phyloP scores from a whole-genome alignment of 2,888 invertebrate species.

The Lithophane ornitopus region DNA sequence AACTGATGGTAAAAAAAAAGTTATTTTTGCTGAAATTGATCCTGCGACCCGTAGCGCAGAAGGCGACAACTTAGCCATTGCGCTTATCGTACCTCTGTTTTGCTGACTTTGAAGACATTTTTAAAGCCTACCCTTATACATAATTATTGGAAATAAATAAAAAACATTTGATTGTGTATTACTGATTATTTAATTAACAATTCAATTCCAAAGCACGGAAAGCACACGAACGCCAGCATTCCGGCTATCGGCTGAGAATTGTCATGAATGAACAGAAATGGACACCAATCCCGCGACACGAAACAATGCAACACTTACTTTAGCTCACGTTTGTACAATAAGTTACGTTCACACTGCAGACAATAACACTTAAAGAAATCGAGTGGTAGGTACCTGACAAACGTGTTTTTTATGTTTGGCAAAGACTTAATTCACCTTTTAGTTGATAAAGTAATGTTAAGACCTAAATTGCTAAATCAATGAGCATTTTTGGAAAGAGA shows the following conservation, averaged over 20 bases:
- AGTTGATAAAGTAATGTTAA: slow-evolving; percentile 1
- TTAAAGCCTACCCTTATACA: neutral
- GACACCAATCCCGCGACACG: slow-evolving; percentile 64
- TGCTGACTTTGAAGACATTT: neutral
- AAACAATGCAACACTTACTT: slow-evolving; percentile 63
- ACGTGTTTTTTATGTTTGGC: slow-evolving; percentile 4
- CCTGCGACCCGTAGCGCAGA: neutral
- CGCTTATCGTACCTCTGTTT: neutral
- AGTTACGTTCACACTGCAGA: slow-evolving; percentile 48
- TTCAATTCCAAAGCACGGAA: slow-evolving; percentile 39
- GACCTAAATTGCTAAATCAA: neutral
- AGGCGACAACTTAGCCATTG: neutral
- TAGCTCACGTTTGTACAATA: slow-evolving; percentile 64
- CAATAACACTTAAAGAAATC: slow-evolving; percentile 12
- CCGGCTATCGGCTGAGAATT: slow-evolving; percentile 50
- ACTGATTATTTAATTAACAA: slow-evolving; percentile 31
- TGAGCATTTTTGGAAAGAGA: neutral
- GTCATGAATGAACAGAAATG: slow-evolving; percentile 72
- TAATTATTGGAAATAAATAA: neutral
- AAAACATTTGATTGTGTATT: neutral
- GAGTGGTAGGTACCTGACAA: slow-evolving; percentile 16
- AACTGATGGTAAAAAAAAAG: neutral
- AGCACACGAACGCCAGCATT: slow-evolving; percentile 48
- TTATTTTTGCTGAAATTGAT: neutral
- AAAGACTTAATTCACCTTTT: slow-evolving; percentile 2